Evolutionary conservation across 2,797 vertebrate genomes (phyloP), one percentile per base, ranked within the genome.

Genomic region (Mormyrops attenuatus): DNA sequence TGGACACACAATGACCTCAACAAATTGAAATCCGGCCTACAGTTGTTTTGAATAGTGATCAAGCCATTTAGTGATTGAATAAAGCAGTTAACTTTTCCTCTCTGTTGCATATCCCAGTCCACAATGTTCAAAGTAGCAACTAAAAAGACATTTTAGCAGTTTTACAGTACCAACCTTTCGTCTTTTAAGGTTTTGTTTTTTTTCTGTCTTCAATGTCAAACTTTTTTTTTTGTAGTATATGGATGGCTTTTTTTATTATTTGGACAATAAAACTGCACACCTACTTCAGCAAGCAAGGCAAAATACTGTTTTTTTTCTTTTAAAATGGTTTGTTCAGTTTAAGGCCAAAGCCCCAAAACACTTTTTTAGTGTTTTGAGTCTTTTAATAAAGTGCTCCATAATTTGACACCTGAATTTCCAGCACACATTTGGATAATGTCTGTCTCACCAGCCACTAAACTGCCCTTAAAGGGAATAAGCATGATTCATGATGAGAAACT

Each of bases 1-100:
- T 97, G 96, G 96, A 96, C 90, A 89, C 94, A 93, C 89, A 91
- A 87, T 0, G 95, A 97, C 1, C 84, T 96, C 0, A 92, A 77
- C 92, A 96, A 94, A 89, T 90, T 97, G 55, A 97, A 96, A 90
- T 92, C 93, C 84, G 96, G 95, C 92, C 94, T 97, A 15, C 93
- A 95, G n/a, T 94, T 96, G 3, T 97, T 96, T 90, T 97, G 92
- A 91, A 88, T 22, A 44, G 41, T 22, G 20, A 55, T 63, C 22
- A 55, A 52, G 26, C 85, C 57, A 60, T 41, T 57, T 47, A 26
- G 85, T 87, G 52, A 87, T 38, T 0, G 85, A 87, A 57, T 20
- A 15, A 87, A 60, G 53, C 85, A 82, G 6, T 66, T 22, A 11
- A n/a, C 9, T 26, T 38, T 52, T 20, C 26, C 53, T 55, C 26